A percentile compares a stretch with the other conserved stretches of the same genome.
These are phyloP conservation scores for Drosophila phalerata DNA, from an alignment of 2,888 invertebrate species.

Conservation along the genomic window DNA sequence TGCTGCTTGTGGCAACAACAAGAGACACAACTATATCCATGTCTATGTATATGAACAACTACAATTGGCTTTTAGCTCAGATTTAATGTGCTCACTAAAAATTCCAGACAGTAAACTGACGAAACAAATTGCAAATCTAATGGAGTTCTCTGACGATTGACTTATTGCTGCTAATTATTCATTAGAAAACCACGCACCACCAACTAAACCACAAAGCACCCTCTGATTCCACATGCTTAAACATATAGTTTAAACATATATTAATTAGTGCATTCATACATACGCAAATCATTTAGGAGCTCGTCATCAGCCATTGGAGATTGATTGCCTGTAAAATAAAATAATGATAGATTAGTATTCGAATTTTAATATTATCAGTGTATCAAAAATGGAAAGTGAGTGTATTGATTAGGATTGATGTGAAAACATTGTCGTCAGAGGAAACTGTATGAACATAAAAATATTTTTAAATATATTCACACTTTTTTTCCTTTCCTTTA, in stretches of 20 bases:
- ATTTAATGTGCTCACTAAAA: constrained; percentile 71
- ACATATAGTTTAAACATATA: constrained; percentile 48
- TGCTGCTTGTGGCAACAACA: constrained; percentile 22
- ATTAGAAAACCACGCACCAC: constrained; percentile 5
- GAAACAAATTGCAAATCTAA: constrained; percentile 55
- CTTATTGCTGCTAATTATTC: constrained; percentile 69
- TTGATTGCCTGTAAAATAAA: constrained; percentile 66
- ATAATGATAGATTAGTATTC: constrained; percentile 58
- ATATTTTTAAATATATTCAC: not conserved
- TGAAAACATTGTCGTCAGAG: not conserved
- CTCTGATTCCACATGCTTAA: constrained; percentile 42
- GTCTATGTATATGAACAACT: constrained; percentile 31
- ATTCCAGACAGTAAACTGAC: constrained; percentile 53
- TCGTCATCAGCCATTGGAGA: constrained; percentile 70
- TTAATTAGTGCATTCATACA: constrained; percentile 56
- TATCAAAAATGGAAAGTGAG: not conserved
- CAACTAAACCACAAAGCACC: constrained; percentile 4
- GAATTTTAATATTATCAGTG: constrained; percentile 3
- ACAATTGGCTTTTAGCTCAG: constrained; percentile 58
- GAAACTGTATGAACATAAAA: not conserved
- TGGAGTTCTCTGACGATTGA: constrained; percentile 72
- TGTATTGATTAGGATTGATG: not conserved
- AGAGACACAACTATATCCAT: not conserved
- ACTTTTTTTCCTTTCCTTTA: too few relatives aligned
- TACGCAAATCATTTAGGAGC: constrained; percentile 60